A percentile compares a stretch with the other conserved stretches of the same genome.
Conservation (phyloP, 1,140 invertebrate genomes). For the Neodiprion pinetum region DNA sequence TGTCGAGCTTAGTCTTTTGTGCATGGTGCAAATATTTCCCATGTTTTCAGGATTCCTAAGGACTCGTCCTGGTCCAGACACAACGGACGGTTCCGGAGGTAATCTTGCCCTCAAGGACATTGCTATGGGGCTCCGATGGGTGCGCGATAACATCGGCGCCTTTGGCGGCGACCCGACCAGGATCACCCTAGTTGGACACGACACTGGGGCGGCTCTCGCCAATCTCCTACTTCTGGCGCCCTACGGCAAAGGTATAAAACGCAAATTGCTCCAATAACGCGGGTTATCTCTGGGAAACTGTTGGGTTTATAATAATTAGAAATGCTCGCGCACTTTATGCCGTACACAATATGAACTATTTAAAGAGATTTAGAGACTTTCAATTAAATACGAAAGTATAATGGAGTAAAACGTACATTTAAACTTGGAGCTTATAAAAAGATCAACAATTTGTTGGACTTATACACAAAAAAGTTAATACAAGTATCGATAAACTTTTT, state of each 20-base stretch:
- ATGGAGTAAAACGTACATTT: too few relatives aligned
- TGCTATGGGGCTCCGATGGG: conserved; percentile 77
- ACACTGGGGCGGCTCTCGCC: conserved; percentile 83
- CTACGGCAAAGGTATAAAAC: conserved; percentile 69
- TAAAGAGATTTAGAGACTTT: too few relatives aligned
- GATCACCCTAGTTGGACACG: conserved; percentile 87
- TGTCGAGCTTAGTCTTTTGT: background rate
- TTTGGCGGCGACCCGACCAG: conserved; percentile 83
- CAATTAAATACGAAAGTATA: too few relatives aligned
- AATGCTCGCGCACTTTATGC: too few relatives aligned
- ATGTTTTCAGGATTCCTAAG: conserved; percentile 72
- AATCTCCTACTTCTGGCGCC: conserved; percentile 84
- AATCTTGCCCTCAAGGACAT: conserved; percentile 80
- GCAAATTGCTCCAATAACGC: too few relatives aligned
- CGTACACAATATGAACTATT: too few relatives aligned
- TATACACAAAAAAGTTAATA: too few relatives aligned
- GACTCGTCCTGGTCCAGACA: conserved; percentile 64
- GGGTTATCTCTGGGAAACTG: too few relatives aligned
- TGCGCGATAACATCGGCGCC: conserved; percentile 77
- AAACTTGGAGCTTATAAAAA: too few relatives aligned
- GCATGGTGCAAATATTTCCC: conserved; percentile 21
- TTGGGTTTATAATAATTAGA: too few relatives aligned
- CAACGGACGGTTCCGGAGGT: conserved; percentile 62
- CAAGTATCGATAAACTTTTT: too few relatives aligned
- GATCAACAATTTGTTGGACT: too few relatives aligned